Evolutionary conservation across 2,888 invertebrate genomes (phyloP).

Genomic region (Steinernema carpocapsae): DNA sequence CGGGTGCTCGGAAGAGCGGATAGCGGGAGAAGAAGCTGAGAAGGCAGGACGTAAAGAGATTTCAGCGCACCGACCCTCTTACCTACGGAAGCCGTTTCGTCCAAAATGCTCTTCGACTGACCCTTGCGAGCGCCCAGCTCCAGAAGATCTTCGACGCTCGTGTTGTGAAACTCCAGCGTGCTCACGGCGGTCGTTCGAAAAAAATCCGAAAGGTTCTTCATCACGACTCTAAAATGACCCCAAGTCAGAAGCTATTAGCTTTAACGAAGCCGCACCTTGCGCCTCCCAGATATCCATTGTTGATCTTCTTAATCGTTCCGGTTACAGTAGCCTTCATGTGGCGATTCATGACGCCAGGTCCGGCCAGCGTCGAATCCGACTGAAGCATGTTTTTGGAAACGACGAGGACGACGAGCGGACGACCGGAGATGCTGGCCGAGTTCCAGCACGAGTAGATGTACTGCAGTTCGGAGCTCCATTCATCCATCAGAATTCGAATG

Average conservation of each 20-base stretch:
- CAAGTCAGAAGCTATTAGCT: not conserved
- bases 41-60: not conserved
- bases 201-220: conserved; percentile 93
- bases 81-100: conserved; percentile 26
- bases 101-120: conserved; percentile 12
- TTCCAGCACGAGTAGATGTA: conserved; percentile 86
- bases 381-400: conserved; percentile 78
- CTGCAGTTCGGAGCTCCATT: conserved; percentile 65
- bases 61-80: not conserved
- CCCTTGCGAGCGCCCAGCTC: not conserved
- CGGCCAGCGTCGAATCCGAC: conserved; percentile 36
- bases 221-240: conserved; percentile 75
- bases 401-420: conserved; percentile 86
- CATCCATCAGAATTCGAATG: conserved; percentile 93
- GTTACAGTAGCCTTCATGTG: conserved; percentile 76
- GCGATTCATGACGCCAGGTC: conserved; percentile 49
- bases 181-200: conserved; percentile 95
- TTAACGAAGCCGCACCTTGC: conserved; percentile 74
- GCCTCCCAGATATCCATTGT: conserved; percentile 98
- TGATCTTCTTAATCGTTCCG: conserved; percentile 95
- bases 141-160: conserved; percentile 47
- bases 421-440: conserved; percentile 92
- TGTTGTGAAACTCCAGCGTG: conserved; percentile 78
- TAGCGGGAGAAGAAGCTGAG: conserved; percentile 33
- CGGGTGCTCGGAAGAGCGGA: conserved; percentile 26